phyloP scores from a whole-genome alignment of 2,797 vertebrate genomes.

The Loriculus beryllinus region DNA sequence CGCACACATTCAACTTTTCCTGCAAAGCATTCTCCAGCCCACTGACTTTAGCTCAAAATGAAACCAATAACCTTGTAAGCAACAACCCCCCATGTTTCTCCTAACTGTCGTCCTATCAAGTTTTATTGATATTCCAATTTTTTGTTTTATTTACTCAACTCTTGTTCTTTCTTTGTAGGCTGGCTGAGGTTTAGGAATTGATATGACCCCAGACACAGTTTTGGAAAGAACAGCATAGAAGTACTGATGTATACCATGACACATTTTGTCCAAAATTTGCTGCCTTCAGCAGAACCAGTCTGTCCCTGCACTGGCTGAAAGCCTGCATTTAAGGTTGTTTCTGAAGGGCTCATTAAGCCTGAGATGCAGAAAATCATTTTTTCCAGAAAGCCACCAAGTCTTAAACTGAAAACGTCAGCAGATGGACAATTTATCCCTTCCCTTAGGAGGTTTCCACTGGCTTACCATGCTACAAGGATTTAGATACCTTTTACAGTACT shows the following conservation, averaged over 20 bases:
- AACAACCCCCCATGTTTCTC: not conserved
- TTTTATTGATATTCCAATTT: not conserved
- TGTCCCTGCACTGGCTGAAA: not conserved
- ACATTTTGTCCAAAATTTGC: not conserved
- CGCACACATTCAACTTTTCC: rapidly evolving
- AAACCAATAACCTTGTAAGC: not conserved
- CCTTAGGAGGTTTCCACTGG: not conserved
- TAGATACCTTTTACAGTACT: not conserved
- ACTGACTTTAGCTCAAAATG: not conserved
- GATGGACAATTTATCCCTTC: not conserved
- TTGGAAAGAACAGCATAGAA: not conserved
- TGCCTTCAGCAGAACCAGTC: not conserved
- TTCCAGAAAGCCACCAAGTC: not conserved
- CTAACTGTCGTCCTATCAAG: not conserved
- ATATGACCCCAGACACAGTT: not conserved
- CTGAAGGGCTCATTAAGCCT: not conserved
- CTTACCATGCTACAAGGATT: not conserved
- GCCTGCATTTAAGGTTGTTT: not conserved
- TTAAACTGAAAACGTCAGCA: not conserved
- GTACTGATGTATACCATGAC: not conserved
- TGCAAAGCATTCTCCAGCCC: not conserved
- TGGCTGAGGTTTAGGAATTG: not conserved
- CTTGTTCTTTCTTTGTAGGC: not conserved
- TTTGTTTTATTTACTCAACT: not conserved
- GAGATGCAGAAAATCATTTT: not conserved